Base-by-base conservation (phyloP, 37 sponge, comb jelly and placozoan species). In the Spongilla lacustris region DNA sequence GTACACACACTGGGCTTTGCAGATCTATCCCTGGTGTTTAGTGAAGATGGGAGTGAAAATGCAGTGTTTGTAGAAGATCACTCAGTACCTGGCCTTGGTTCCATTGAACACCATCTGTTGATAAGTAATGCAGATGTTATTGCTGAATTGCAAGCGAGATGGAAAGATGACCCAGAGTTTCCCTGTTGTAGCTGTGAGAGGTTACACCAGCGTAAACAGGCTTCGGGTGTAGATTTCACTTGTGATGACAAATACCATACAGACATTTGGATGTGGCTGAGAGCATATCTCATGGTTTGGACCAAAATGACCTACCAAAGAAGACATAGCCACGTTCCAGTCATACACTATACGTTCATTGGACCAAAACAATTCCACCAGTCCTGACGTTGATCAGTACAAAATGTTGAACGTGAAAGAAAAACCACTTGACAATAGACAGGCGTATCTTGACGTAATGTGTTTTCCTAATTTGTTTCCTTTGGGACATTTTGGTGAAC, bases 391-490 rank as follows among this genome's bases (percentile, higher is more conserved):
- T 38, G 86, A 86, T 10, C 91, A 91, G 73, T 91, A 86, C 71
- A 86, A 91, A 73, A 32, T 75, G 33, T 22, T 85, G 12, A 76
- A 69, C 26, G 79, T 84, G 25, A 23, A 41, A 50, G 86, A 90
- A 77, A 34, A 79, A 38, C 68, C 80, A 13, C 38, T 89, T 22
- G 73, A 89, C 79, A 83, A 68, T 73, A 35, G 84, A 3, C 90
- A 79, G 38, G 36, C 83, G 30, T 41, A 75, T 32, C 68, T 88
- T 28, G 83, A 88, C 72, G 76, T 88, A 4, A 88, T 88, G 88
- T 88, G 88, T 68, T 91, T 91, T 83, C 92, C 87, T 22, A 30
- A 25, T 14, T 74, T 86, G 28, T 91, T 86, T 69, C 87, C 87
- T 67, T 71, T n/a, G 23, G 90, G 81, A n/a, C 28, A 50, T 14